Conservation (phyloP, 2,888 invertebrate genomes). For the Eupithecia abbreviata region DNA sequence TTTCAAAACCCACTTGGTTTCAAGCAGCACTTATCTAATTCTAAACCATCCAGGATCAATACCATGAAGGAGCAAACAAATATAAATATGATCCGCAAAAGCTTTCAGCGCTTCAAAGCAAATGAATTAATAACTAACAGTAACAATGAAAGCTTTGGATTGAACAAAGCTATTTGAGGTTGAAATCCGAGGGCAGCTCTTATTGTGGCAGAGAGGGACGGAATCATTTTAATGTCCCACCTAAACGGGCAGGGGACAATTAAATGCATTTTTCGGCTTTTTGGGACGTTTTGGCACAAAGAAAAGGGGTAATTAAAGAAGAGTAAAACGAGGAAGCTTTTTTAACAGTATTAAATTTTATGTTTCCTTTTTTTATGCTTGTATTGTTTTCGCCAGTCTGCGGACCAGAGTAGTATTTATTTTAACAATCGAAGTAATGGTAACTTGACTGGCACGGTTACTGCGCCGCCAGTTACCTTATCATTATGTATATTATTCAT, state of each 20-base stretch:
- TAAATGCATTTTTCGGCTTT: neutral
- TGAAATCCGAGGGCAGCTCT: neutral
- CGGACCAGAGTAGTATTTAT: neutral
- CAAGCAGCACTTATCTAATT: neutral
- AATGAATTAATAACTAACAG: neutral
- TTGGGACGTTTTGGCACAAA: neutral
- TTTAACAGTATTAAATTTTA: neutral
- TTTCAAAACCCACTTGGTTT: neutral
- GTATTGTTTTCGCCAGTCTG: neutral
- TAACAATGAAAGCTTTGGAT: neutral
- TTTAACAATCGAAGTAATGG: neutral
- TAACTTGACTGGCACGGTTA: too few species aligned
- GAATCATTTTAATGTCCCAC: neutral
- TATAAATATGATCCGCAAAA: neutral
- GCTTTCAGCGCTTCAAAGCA: neutral
- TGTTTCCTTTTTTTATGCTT: neutral
- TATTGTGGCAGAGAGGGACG: neutral
- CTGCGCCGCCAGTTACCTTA: too few species aligned
- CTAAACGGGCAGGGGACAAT: neutral
- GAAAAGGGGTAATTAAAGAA: neutral
- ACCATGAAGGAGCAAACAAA: neutral
- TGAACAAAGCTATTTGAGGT: slow-evolving; percentile 2
- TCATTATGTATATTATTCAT: too few species aligned
- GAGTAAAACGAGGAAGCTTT: neutral
- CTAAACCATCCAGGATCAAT: neutral